Evolutionary conservation across 2,888 invertebrate species (phyloP), one percentile per base, ranked within the genome.

Genomic region (Diadegma fenestrale): DNA sequence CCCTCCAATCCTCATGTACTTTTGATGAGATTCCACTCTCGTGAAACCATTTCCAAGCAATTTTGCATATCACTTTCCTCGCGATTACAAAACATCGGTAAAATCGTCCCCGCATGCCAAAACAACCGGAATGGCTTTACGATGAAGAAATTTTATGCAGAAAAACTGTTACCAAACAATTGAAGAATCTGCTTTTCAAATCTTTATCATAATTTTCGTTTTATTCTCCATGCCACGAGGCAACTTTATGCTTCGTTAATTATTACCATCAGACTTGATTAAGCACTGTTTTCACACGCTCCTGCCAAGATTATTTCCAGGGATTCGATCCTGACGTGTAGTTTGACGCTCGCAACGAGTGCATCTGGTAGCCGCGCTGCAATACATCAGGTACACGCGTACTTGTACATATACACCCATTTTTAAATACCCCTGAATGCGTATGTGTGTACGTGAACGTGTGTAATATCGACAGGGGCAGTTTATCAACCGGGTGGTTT

Each of bases 401-500:
- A 17, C 17, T 22, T 17, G 7, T 22, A 22, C 37, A 10, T 45
- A 12, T 8, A 14, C 14, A 26, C 8, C 33, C 43, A 51, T 45
- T 37, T 37, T n/a, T 26, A 37, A 51, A 54, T 41, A 64, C 30
- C 37, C 37, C 37, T 37, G 0, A 37, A 22, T 12, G 54, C 19
- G 19, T 54, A 64, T 22, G 72, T 41, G 72, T 63, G 51, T 22
- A 41, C 75, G 30, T 64, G 45, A 17, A 19, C 8, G 54, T 10
- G 26, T 58, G 58, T 26, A 58, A 76, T 19, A 72, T 54, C 30
- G 41, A 83, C 69, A 71, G 48, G 82, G 80, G 87, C 88, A 88
- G 90, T 92, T 91, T 91, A 92, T 92, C 90, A 90, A 86, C 87
- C 86, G 87, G 84, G 84, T 90, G 90, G 87, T 92, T 92, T 90